These are phyloP conservation scores for Pimpla rufipes DNA, from an alignment of 2,888 invertebrate species.

Conservation along the genomic window DNA sequence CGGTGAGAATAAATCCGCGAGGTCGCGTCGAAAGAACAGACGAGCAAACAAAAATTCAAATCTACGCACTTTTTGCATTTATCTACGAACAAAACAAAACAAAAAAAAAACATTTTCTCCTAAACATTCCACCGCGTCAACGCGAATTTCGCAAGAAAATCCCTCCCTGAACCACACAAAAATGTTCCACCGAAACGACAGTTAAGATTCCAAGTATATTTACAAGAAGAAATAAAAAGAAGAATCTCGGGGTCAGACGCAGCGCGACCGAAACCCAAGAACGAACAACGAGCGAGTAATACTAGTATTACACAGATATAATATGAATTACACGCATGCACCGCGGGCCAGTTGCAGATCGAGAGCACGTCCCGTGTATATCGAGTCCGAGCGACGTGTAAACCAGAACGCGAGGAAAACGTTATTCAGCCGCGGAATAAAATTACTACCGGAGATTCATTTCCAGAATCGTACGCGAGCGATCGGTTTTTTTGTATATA, in stretches of 20 bases:
- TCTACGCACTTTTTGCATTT: constrained; percentile 35
- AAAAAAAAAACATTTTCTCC: constrained; percentile 62
- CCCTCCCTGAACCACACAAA: constrained; percentile 67
- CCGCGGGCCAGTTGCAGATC: constrained; percentile 74
- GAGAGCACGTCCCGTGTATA: constrained; percentile 71
- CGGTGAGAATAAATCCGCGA: constrained; percentile 34
- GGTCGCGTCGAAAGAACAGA: constrained; percentile 25
- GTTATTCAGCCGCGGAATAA: constrained; percentile 14
- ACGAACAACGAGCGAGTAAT: constrained; percentile 73
- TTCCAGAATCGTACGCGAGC: constrained; percentile 59
- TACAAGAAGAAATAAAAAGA: constrained; percentile 66
- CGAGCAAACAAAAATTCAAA: constrained; percentile 35
- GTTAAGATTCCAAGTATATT: constrained; percentile 76
- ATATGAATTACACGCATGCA: constrained; percentile 72
- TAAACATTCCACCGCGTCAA: constrained; percentile 74
- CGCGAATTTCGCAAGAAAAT: constrained; percentile 71
- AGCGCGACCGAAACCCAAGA: constrained; percentile 66
- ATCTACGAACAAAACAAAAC: background rate
- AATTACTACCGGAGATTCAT: constrained; percentile 59
- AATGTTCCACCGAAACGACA: constrained; percentile 71
- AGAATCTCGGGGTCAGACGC: constrained; percentile 72
- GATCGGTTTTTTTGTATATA: constrained; percentile 29
- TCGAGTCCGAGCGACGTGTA: constrained; percentile 12
- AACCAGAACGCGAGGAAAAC: background rate
- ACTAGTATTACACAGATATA: constrained; percentile 80